Evolutionary conservation across 2,888 invertebrate genomes (phyloP), one percentile per base, ranked within the genome.

Genomic region (Epsilonema sp.): DNA sequence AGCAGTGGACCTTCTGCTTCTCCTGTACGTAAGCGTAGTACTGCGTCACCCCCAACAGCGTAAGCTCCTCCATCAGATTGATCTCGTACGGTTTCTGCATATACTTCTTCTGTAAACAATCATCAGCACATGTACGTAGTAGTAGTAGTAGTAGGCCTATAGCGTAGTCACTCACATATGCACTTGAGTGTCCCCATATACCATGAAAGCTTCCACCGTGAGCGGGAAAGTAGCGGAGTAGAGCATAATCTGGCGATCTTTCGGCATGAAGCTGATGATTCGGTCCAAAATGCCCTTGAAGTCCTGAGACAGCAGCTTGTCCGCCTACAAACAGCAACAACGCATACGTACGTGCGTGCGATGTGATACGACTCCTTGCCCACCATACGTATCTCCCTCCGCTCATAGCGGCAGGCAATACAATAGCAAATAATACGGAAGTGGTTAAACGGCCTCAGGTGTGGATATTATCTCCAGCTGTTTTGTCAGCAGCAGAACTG

Each of bases 11-110:
- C 75, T 97, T 99, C 71, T 97, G 97, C 67, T 89, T 80, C 73
- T 97, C 97, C 73, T 97, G 94, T 54, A 97, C 97, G 75, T 92
- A 99, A 64, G 97, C 97, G 72, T 97, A 97, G 76, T 94, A 97
- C 73, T 97, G 97, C 62, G 97, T 97, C 56, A 97, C 92, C 68
- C 97, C 97, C 70, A 97, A 92, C 54, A 97, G 72, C 54, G 97
- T 97, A 63, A 97, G 74, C 70, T 99, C 97, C 66, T 97, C 97
- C 97, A 97, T 99, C 65, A 97, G 76, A 71, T 97, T 97, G 62
- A 97, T 94, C 74, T 97, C 94, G 67, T 94, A 92, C n/a, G 94
- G 92, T 52, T 66, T 67, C 64, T 80, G 78, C 70, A 94, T 76
- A 69, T 97, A 89, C 71, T 90, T 92, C 68, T 83, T 82, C 74